Evolutionary conservation across 2,113 vertebrate genomes (phyloP), one percentile per base, ranked within the genome.

Genomic region (Sialia sialis): DNA sequence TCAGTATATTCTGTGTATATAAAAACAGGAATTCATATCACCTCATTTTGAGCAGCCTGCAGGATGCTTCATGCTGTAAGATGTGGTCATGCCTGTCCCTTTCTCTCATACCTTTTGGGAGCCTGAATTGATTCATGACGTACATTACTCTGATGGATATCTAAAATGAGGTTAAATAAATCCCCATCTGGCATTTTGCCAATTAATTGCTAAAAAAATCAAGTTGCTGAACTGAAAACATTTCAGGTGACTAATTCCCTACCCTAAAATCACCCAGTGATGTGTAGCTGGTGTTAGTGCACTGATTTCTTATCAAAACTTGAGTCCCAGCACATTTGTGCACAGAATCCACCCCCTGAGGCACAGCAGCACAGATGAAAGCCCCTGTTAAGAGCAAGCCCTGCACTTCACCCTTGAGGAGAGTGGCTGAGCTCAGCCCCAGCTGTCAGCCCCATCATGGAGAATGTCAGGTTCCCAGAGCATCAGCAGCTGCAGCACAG

Each of bases 141-240:
- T 68, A 22, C 5, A 6, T 43, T 46, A 51, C 46, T 73, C 55
- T 87, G 48, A 48, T 60, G 43, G 34, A 39, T 77, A 64, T 74
- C 51, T 90, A 87, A 93, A 89, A 73, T 69, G 25, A 79, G 67
- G 38, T 79, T 55, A 59, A 88, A 64, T 85, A 68, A 84, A 91
- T 77, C 43, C 56, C 52, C 21, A 5, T 25, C 43, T 36, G 46
- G 51, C 29, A 26, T 59, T 63, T 89, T 75, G 34, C 34, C 39
- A 72, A 79, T 86, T 90, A 84, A 92, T 69, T 81, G 30, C 75
- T 88, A 44, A 79, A 87, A 87, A 85, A 41, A n/a, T 64, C 56
- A 70, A 15, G 26, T 90, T 52, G 41, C 52, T 75, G 76, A 91
- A 81, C 49, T 63, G n/a, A 32, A 55, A 60, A 48, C 36, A 54